A percentile compares a stretch with the other conserved stretches of the same genome.
Evolutionary conservation across 1,140 invertebrate species (phyloP).

Genomic region (Teleopsis dalmanni): DNA sequence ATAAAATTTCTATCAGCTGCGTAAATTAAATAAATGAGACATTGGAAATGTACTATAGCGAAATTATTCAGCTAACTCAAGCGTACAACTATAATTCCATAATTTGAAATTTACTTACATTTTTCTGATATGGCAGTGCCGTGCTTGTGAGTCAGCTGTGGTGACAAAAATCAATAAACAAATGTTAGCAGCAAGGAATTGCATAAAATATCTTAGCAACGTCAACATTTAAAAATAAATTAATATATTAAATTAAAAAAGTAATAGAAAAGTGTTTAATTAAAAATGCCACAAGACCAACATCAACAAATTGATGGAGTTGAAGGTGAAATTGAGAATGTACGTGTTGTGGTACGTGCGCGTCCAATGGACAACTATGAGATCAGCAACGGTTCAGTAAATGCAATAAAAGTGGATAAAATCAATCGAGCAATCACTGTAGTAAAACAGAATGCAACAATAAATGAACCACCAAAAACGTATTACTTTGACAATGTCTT

Average conservation of each 20-base stretch:
- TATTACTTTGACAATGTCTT: slow-evolving; percentile 94
- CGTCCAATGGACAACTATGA: slow-evolving; percentile 80
- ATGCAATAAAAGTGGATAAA: slow-evolving; percentile 66
- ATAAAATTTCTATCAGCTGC: too few species aligned
- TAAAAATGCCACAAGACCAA: slow-evolving; percentile 10
- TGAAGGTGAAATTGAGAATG: slow-evolving; percentile 56
- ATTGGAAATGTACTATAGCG: too few species aligned
- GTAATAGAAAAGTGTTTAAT: neutral
- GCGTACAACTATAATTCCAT: too few species aligned
- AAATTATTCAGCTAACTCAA: too few species aligned
- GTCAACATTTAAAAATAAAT: neutral
- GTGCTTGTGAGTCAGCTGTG: slow-evolving; percentile 7
- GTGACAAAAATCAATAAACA: slow-evolving; percentile 7
- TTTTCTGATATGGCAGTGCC: too few species aligned
- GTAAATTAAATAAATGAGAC: too few species aligned
- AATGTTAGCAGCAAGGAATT: neutral
- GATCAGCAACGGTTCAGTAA: slow-evolving; percentile 57
- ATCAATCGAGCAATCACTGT: slow-evolving; percentile 67
- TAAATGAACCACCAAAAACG: slow-evolving; percentile 66
- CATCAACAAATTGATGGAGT: neutral
- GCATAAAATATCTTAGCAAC: neutral
- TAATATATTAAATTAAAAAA: neutral
- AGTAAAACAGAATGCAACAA: slow-evolving; percentile 61
- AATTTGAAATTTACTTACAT: too few species aligned
- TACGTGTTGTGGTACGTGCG: slow-evolving; percentile 79